These are phyloP conservation scores for Melanotaenia maccullochi DNA, from an alignment of 2,797 vertebrate genomes.

Conservation along the genomic window DNA sequence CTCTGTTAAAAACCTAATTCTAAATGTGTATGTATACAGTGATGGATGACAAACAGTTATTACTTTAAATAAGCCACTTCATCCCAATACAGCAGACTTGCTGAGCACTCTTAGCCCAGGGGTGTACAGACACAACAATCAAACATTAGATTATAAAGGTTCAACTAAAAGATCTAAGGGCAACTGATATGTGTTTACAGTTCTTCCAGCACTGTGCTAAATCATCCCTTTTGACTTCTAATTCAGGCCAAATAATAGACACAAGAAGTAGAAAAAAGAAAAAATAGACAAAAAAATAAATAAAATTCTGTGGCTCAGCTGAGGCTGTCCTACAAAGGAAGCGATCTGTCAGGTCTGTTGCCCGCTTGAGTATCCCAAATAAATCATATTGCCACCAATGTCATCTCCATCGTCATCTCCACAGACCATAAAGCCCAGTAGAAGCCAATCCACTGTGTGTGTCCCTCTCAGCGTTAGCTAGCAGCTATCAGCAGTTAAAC, in stretches of 20 bases:
- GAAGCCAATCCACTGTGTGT: constrained; percentile 10
- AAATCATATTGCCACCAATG: constrained; percentile 34
- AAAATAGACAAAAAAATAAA: not conserved
- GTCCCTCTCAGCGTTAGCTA: not conserved
- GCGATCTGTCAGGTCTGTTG: constrained; percentile 36
- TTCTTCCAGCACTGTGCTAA: not conserved
- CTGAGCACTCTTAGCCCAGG: not conserved
- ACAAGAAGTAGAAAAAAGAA: not conserved
- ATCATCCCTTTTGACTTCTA: not conserved
- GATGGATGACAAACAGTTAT: too few relatives aligned
- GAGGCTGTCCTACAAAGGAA: constrained; percentile 21
- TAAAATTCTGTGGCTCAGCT: constrained; percentile 7
- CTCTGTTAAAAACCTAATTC: not conserved
- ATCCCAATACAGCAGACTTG: not conserved
- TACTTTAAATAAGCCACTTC: not conserved
- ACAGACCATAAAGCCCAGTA: constrained; percentile 13
- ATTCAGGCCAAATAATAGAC: too few relatives aligned
- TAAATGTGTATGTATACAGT: not conserved
- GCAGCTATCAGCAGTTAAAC: constrained; percentile 4
- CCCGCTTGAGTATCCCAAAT: constrained; percentile 35
- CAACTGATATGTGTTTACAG: not conserved
- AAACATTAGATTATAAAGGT: not conserved
- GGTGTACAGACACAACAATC: not conserved
- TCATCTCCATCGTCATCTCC: constrained; percentile 51
- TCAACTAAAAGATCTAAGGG: not conserved